Evolutionary conservation across 2,113 vertebrate species (phyloP), one percentile per base, ranked within the genome.

Genomic region (Apodemus speciosus): DNA sequence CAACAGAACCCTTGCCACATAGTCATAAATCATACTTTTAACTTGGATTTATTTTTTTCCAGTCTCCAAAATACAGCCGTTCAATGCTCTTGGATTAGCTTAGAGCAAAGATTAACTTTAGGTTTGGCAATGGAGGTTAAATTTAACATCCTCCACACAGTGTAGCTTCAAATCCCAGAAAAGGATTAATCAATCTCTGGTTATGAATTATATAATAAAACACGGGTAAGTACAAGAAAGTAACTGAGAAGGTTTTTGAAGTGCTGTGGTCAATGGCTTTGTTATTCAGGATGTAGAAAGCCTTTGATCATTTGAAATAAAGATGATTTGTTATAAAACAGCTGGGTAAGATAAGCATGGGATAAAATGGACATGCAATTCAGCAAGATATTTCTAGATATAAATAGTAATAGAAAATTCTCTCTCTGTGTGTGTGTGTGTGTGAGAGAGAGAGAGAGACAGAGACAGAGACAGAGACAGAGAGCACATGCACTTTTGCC

Each of bases 1-100:
- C 25, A 88, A 43, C 23, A 77, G 66, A 46, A 88, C 66, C 64
- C 51, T 91, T 85, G 72, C 64, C 27, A 64, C 15, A 30, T 27
- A 80, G 88, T 58, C 77, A 3, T 94, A 90, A 96, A 85, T 88
- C n/a, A 83, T 73, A 60, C 15, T 93, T 94, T 94, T 95, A 69
- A 80, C 58, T 90, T 85, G 66, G 64, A 89, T 71, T 94, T 88
- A 94, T 89, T 32, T 85, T 89, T 88, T 87, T 56, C 49, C 38
- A 92, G 51, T 72, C 25, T 77, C 58, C 94, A 85, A 92, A 95
- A 90, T 91, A 64, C 6, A 92, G 25, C n/a, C 5, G 91, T 68
- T 72, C 10, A 20, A 56, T 84, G 53, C 1, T 85, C 79, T 96
- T 93, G 80, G n/a, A 88, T 81, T 51, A 89, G 66, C 9, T 53